phyloP scores from a whole-genome alignment of 2,113 vertebrate genomes.

The Rhagologus leucostigma region DNA sequence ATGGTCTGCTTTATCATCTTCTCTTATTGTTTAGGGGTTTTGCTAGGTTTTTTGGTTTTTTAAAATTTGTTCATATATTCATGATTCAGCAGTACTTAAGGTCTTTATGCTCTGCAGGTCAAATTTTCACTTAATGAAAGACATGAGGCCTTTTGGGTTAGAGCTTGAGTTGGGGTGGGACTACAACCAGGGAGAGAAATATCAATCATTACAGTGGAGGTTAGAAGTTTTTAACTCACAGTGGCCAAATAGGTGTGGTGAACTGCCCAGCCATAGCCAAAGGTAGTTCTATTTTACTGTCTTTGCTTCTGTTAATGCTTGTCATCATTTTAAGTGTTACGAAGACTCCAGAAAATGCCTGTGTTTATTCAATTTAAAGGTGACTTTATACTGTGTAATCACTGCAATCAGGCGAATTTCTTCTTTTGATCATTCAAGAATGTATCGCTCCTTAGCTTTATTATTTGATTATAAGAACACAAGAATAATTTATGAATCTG shows the following conservation, averaged over 20 bases:
- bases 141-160: not conserved
- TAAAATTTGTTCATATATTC: too few species aligned
- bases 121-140: not conserved
- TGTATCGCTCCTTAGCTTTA: not conserved
- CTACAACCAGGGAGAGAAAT: not conserved
- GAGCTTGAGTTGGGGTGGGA: not conserved
- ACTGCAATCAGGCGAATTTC: not conserved
- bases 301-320: not conserved
- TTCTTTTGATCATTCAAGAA: not conserved
- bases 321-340: not conserved
- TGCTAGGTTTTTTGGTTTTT: too few species aligned
- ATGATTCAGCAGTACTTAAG: too few species aligned
- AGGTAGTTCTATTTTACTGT: not conserved
- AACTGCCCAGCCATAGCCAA: not conserved
- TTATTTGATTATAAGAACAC: not conserved
- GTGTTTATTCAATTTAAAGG: not conserved
- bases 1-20: too few species aligned
- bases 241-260: not conserved
- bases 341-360: not conserved
- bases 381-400: not conserved
- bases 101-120: too few species aligned
- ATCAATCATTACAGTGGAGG: not conserved
- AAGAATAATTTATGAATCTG: not conserved
- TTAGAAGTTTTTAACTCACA: not conserved
- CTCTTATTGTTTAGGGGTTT: too few species aligned